Evolutionary conservation across 2,113 vertebrate species (phyloP), one percentile per base, ranked within the genome.

Genomic region (Etheostoma spectabile): DNA sequence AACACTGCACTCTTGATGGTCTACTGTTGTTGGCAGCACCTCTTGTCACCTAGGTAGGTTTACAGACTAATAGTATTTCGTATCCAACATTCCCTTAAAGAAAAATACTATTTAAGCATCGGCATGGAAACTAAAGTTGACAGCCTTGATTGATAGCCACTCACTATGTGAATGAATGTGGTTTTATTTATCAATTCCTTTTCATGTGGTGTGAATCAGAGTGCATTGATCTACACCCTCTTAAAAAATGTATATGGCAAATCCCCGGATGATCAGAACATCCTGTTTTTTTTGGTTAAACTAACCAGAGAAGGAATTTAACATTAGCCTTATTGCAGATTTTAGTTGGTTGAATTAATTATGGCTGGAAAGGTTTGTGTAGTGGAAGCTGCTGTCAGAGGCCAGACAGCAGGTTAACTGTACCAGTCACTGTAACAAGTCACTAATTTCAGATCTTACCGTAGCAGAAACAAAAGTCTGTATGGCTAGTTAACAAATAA

Each of bases 401-500:
- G 46, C 33, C 61, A 24, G 48, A 52, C 80, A 27, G 45, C 15
- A 35, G n/a, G 10, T 51, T 42, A 24, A 53, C 49, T 63, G 1
- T 45, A 77, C 52, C 19, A 27, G 69, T 62, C 27, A 8, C 46
- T 19, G 66, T 77, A 62, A 65, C 61, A 12, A 18, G 2, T 8
- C 27, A 55, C 56, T 48, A 30, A 74, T n/a, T 13, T 27, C 42
- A 42, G 48, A 12, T 38, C 22, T 27, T 33, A 35, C 21, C 22
- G 51, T 14, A 11, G 56, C 21, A 49, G 61, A 16, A 13, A 21
- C 13, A 7, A 53, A 73, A 1, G 19, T 74, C 51, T 65, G 38
- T 72, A 52, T 79, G 22, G 59, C 74, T 65, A 6, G 27, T 74
- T n/a, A 71, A 84, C 49, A 56, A 75, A 65, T 48, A 59, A 24